Base-by-base conservation (phyloP, 2,797 vertebrate genomes). In the Ficedula albicollis region DNA sequence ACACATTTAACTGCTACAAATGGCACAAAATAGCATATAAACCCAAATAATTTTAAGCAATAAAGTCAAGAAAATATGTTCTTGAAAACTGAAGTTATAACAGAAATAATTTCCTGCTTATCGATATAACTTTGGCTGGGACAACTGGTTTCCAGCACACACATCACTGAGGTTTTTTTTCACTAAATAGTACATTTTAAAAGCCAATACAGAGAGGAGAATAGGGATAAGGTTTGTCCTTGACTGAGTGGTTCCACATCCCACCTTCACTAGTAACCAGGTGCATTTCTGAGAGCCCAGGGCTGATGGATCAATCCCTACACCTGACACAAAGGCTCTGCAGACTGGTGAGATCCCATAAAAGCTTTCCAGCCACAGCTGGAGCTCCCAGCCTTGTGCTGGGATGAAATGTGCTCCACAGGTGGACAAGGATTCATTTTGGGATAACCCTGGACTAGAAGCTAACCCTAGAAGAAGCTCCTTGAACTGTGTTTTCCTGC, bases 161-260 rank as follows among this genome's bases (percentile, higher is more conserved):
- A 38, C 2, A 39, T 15, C 7, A n/a, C 5, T 3, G 0, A n/a
- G 5, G 1, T 38, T 67, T 77, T 55, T 56, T 27, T 48, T 2
- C 38, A 48, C 23, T n/a, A 70, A 36, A 34, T 23, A 20, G 25
- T n/a, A 14, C 6, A 25, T 44, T 66, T 77, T 13, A 59, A 83
- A 91, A 8, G 27, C 5, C 32, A 39, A 11, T 5, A 6, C 5
- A 23, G 27, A 49, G 23, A 59, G 27, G 9, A 60, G 8, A 79
- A 18, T 0, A 69, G 49, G 29, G 22, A 23, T 34, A 78, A 39
- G 11, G 13, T 29, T 89, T 38, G 18, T 63, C 25, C 9, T 19
- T 41, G 44, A 13, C 19, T 43, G 48, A 44, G 16, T 2, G 20
- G 26, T 70, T 36, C 25, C 9, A 51, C 0, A 2, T 52, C 51